phyloP scores from a whole-genome alignment of 2,797 vertebrate genomes.

The Sebastes kiyomatsui region DNA sequence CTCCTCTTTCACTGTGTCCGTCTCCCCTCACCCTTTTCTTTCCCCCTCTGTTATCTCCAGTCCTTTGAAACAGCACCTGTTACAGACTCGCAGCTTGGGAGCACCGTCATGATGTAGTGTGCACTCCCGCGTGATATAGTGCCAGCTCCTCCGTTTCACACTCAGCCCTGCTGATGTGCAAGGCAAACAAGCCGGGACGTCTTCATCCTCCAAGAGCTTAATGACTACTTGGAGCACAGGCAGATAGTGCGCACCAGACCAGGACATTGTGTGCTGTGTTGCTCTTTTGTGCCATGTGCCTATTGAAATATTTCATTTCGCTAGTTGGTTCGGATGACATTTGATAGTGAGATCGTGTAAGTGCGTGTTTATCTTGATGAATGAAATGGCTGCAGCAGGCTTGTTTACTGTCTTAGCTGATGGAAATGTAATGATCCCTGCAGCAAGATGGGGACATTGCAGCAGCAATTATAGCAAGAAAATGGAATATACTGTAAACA shows the following conservation, averaged over 20 bases:
- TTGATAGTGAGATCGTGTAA: slow-evolving; percentile 22
- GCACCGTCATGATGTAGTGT: slow-evolving; percentile 65
- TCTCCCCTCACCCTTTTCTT: slow-evolving; percentile 45
- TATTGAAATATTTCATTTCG: slow-evolving; percentile 44
- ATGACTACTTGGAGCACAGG: slow-evolving; percentile 53
- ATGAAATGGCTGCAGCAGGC: slow-evolving; percentile 22
- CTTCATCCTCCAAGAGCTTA: slow-evolving; percentile 65
- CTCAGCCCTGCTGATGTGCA: slow-evolving; percentile 48
- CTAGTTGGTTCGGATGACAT: slow-evolving; percentile 36
- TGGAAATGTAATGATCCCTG: slow-evolving; percentile 66
- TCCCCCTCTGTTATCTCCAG: slow-evolving; percentile 74
- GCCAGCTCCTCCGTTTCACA: slow-evolving; percentile 51
- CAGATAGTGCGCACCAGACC: slow-evolving; percentile 30
- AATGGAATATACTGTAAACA: slow-evolving; percentile 39
- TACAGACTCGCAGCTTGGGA: slow-evolving; percentile 65
- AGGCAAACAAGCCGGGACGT: slow-evolving; percentile 58
- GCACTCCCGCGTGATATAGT: slow-evolving; percentile 49
- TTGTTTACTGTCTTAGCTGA: slow-evolving; percentile 67
- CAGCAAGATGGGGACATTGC: slow-evolving; percentile 50
- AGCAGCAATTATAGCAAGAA: slow-evolving; percentile 49
- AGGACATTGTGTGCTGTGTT: slow-evolving; percentile 10
- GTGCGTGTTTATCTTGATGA: slow-evolving; percentile 52
- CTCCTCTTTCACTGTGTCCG: slow-evolving; percentile 30
- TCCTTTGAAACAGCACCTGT: slow-evolving; percentile 82
- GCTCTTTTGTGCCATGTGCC: slow-evolving; percentile 12